phyloP scores from a whole-genome alignment of 64 coral and sea anemone species.

The Actinia tenebrosa region DNA sequence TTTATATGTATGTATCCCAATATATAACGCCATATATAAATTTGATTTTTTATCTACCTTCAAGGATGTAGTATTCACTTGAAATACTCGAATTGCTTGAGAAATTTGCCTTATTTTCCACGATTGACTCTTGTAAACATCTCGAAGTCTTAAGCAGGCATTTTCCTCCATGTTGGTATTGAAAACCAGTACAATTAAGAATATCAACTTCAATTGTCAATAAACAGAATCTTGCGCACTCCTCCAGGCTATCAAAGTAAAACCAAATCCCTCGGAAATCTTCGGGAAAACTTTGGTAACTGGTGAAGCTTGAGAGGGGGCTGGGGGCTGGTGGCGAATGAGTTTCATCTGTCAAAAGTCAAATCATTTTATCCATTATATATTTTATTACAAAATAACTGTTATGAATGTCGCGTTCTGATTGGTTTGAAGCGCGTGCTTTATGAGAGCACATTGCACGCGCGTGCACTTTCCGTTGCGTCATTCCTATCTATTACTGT shows the following conservation, averaged over 20 bases:
- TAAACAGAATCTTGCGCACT: slow-evolving; percentile 8
- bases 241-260: not conserved
- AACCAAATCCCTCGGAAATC: slow-evolving; percentile 10
- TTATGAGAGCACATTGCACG: too few relatives aligned
- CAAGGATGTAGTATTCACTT: not conserved
- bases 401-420: too few relatives aligned
- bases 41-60: not conserved
- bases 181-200: slow-evolving; percentile 12
- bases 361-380: not conserved
- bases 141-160: not conserved
- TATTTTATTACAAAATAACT: not conserved
- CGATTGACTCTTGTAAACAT: not conserved
- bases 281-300: not conserved
- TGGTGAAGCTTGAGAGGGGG: not conserved
- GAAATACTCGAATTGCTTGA: not conserved
- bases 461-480: too few relatives aligned
- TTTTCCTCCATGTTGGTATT: not conserved
- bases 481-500: too few relatives aligned
- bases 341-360: not conserved
- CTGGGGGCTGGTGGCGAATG: not conserved
- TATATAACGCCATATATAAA: too few relatives aligned
- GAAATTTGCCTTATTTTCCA: not conserved
- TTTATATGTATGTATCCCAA: too few relatives aligned
- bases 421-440: too few relatives aligned
- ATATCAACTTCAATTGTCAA: not conserved